A percentile compares a stretch with the other conserved stretches of the same genome.
These are phyloP conservation scores for Eptesicus fuscus DNA, from an alignment of 2,113 vertebrate genomes.

Conservation along the genomic window DNA sequence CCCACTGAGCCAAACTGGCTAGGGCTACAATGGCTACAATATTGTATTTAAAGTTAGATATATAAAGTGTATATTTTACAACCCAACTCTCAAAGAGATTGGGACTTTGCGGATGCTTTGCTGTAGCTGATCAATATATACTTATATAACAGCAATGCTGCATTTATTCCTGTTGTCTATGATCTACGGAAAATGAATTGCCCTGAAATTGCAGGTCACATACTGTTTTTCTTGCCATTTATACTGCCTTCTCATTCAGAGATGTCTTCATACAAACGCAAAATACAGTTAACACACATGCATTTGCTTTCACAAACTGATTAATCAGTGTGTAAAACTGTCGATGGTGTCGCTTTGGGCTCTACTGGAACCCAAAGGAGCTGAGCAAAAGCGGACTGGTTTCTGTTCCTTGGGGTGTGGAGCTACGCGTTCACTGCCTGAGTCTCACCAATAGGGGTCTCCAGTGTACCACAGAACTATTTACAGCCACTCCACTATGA, in stretches of 20 bases:
- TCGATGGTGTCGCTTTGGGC: neutral
- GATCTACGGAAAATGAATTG: conserved; percentile 20
- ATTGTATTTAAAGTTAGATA: conserved; percentile 14
- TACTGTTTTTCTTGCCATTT: conserved; percentile 20
- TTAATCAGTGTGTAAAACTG: conserved; percentile 10
- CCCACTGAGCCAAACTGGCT: no score
- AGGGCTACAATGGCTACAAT: neutral
- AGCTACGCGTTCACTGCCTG: neutral
- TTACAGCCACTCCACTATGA: conserved; percentile 59
- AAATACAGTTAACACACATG: neutral
- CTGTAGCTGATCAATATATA: neutral
- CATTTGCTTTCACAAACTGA: conserved; percentile 21
- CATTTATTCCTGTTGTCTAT: conserved; percentile 6
- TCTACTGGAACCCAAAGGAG: conserved; percentile 12
- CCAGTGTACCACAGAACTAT: conserved; percentile 89
- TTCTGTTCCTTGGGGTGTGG: neutral
- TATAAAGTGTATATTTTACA: neutral
- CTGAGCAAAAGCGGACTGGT: neutral
- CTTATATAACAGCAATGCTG: neutral
- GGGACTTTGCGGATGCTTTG: neutral
- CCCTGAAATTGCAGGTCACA: conserved; percentile 13
- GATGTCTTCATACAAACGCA: conserved; percentile 16
- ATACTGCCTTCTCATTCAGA: neutral
- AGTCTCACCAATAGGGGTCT: conserved; percentile 91
- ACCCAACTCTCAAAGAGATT: neutral